These are phyloP conservation scores for Scaptomyza parva DNA, from an alignment of 2,888 invertebrate genomes.

Conservation along the genomic window DNA sequence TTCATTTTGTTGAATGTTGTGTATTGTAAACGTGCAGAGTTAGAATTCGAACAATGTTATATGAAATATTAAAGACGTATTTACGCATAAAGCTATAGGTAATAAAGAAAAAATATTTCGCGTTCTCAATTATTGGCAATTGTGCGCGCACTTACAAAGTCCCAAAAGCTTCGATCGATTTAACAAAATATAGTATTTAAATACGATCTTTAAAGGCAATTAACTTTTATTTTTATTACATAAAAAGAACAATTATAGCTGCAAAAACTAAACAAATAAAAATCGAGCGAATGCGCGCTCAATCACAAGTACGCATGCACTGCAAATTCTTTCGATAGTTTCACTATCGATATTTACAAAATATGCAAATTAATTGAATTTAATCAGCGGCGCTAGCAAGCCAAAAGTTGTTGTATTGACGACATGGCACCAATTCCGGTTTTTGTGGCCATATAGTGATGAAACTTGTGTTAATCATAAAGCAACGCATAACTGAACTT, in stretches of 20 bases:
- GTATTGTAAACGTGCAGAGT: constrained; percentile 56
- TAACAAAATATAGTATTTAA: neutral
- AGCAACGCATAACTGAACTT: constrained; percentile 18
- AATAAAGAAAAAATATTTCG: constrained; percentile 64
- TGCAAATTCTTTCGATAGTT: constrained; percentile 19
- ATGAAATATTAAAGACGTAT: constrained; percentile 72
- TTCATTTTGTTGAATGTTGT: constrained; percentile 64
- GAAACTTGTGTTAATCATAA: constrained; percentile 26
- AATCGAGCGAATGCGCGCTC: constrained; percentile 17
- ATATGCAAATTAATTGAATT: constrained; percentile 64
- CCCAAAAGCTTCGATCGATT: neutral
- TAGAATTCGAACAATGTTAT: constrained; percentile 65
- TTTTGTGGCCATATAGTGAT: constrained; percentile 45
- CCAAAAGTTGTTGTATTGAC: constrained; percentile 34
- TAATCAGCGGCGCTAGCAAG: constrained; percentile 31
- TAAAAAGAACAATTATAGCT: neutral
- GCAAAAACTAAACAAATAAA: constrained; percentile 3
- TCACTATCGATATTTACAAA: constrained; percentile 26
- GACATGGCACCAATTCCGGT: constrained; percentile 55
- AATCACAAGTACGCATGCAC: constrained; percentile 5
- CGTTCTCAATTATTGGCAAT: neutral
- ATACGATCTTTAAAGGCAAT: neutral
- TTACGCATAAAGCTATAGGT: constrained; percentile 63
- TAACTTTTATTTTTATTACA: too few relatives aligned
- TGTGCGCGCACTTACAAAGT: neutral